These are phyloP conservation scores for Lordiphosa andalusiaca DNA, from an alignment of 2,888 invertebrate genomes.

Conservation along the genomic window DNA sequence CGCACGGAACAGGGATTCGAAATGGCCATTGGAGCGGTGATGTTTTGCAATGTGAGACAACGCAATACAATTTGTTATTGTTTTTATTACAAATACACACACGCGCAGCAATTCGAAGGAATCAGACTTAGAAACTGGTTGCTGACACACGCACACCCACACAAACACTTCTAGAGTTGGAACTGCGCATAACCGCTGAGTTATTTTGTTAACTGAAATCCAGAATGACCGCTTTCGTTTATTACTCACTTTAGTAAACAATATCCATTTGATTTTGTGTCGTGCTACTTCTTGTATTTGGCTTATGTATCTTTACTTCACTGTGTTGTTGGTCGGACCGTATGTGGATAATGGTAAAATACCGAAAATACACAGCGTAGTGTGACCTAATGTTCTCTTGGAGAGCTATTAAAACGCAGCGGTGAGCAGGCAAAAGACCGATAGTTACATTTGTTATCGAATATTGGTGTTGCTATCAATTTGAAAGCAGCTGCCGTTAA, in stretches of 20 bases:
- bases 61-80: conserved; percentile 48
- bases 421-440: no score
- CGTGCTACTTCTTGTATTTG: conserved; percentile 1
- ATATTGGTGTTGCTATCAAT: no score
- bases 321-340: conserved; percentile 15
- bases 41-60: conserved; percentile 27
- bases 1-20: conserved; percentile 4
- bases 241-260: conserved; percentile 31
- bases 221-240: neutral
- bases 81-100: conserved; percentile 51
- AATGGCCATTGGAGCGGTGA: conserved; percentile 7
- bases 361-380: no score
- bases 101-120: conserved; percentile 19
- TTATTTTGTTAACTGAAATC: neutral
- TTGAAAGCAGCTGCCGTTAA: no score
- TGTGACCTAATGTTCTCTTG: no score
- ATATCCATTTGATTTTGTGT: conserved; percentile 16
- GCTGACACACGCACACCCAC: conserved; percentile 26
- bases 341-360: neutral
- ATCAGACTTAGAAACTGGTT: conserved; percentile 33
- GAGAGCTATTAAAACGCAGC: no score
- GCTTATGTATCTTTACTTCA: conserved; percentile 21
- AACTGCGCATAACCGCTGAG: conserved; percentile 28
- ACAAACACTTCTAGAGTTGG: conserved; percentile 2
- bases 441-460: no score